A percentile compares a stretch with the other conserved stretches of the same genome.
These are phyloP conservation scores for Psephotus haematonotus DNA, from an alignment of 2,113 vertebrate genomes.

Conservation along the genomic window DNA sequence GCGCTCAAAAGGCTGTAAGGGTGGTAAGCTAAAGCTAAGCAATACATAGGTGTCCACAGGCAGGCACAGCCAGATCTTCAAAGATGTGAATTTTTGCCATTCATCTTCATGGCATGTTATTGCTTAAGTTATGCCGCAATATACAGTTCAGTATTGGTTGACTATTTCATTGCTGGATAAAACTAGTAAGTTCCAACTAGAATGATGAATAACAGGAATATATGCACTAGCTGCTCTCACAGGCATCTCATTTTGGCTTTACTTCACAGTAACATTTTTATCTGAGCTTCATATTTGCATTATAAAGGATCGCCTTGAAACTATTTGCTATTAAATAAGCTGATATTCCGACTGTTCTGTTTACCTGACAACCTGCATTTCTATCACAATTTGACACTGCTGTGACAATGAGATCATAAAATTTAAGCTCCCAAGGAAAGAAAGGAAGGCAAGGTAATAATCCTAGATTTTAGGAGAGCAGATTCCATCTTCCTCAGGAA, in stretches of 20 bases:
- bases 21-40: background rate
- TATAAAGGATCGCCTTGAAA: background rate
- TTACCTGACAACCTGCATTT: background rate
- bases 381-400: background rate
- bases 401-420: background rate
- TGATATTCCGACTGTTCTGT: background rate
- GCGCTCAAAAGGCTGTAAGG: background rate
- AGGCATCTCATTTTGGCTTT: background rate
- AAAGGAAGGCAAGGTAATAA: background rate
- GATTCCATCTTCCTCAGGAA: background rate
- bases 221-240: background rate
- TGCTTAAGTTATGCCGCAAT: background rate
- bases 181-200: background rate
- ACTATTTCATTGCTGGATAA: background rate
- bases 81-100: background rate
- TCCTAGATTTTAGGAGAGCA: background rate
- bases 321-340: background rate
- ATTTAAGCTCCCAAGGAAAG: background rate
- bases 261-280: background rate
- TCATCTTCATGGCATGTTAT: background rate
- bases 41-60: background rate
- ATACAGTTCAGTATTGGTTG: background rate
- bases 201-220: background rate
- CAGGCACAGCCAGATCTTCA: background rate
- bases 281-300: background rate